Base-by-base conservation (phyloP, 2,113 vertebrate genomes). In the Dissostichus mawsoni region DNA sequence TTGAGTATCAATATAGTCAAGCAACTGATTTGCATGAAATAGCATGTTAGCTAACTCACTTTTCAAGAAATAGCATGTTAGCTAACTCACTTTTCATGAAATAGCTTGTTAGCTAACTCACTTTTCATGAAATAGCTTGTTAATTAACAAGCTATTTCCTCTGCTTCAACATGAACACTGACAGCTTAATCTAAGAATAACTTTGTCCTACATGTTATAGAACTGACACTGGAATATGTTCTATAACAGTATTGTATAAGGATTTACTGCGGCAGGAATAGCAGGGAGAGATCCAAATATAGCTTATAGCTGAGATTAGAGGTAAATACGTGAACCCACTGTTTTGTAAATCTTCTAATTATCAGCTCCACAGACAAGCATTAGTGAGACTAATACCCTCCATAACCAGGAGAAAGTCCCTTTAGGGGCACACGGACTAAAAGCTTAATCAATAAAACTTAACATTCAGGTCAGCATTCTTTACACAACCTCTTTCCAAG, bases 251-350 rank as follows among this genome's bases (percentile, higher is more conserved):
- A 64, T 89, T 61, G 76, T 81, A 33, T 81, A 84, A 78, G n/a
- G 1, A 18, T 33, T 20, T 65, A 52, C 36, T 68, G 63, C 78
- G 44, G 51, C 11, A 63, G 56, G 51, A 25, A n/a, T 56, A 13
- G 14, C 64, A 29, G 0, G 6, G n/a, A 44, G 55, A 52, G 41
- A 6, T 17, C 78, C 76, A 78, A 82, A 57, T 80, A 90, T 89
- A 89, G 83, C 64, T 11, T 13, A 20, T 72, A 74, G 82, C 72
- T 83, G 52, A 77, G 83, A 83, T 88, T 89, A 89, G 8, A 64
- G 56, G 44, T 89, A 47, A 87, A 86, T 25, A 82, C 80, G 68
- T 77, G 23, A 18, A 59, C 52, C 14, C 48, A 47, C 41, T 64
- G 58, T 89, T 81, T 65, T 61, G 75, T 72, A 85, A 88, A 68